Base-by-base conservation (phyloP, 2,888 invertebrate species). In the Peribatodes rhomboidaria region DNA sequence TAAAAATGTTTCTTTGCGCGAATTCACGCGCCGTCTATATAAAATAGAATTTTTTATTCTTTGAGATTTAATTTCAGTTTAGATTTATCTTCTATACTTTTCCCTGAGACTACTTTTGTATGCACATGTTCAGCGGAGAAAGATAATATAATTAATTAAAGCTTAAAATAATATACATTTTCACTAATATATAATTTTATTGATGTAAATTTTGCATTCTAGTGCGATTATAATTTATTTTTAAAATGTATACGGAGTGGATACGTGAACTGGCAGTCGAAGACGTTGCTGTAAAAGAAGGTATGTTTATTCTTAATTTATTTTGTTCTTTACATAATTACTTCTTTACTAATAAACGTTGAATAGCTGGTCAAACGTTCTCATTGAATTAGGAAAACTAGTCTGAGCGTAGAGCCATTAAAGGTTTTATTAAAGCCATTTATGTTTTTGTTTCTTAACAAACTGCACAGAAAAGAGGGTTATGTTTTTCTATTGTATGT, bases 211-310 rank as follows among this genome's bases (percentile, higher is more conserved):
- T 37, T 37, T 13, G 37, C 10, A 13, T 11, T 13, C 1, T 37
- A 37, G 37, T 14, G 39, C 14, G n/a, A 16, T 14, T 41, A 1
- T 9, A 16, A 14, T 41, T 16, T 9, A 37, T n/a, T 37, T 22
- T 35, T 10, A 18, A 14, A 11, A 61, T 54, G 61, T 61, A 54
- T 18, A 53, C 61, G 10, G 61, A 61, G 11, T 61, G 61, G 61
- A 54, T 61, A 10, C 22, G 47, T n/a, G 39, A 54, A n/a, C 18
- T 54, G 0, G 37, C 54, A 0, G 39, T 22, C 3, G 35, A 59
- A n/a, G 31, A 39, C 18, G 47, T 11, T 10, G 46, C 11, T 14
- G 35, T 4, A 9, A 16, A 47, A 31, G 14, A 54, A 27, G 53
- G 60, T 60, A 60, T 9, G 35, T 35, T 14, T 10, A 0, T 42